These are phyloP conservation scores for Empidonax traillii DNA, from an alignment of 2,113 vertebrate genomes.

Conservation along the genomic window DNA sequence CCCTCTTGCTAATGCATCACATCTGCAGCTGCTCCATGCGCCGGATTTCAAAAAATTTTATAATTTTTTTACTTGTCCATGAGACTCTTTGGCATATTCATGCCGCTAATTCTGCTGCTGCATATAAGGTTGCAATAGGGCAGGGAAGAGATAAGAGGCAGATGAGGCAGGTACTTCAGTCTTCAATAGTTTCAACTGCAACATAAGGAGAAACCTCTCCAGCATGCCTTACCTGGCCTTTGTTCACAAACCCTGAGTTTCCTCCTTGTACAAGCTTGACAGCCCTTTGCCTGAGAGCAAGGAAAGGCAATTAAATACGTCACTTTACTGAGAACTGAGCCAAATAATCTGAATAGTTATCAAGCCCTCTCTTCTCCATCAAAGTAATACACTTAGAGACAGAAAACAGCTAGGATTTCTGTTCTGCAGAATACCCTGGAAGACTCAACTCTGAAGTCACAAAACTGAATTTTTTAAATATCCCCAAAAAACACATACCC, in stretches of 20 bases:
- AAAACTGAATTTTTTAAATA: background rate
- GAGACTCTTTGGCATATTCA: background rate
- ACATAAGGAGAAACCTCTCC: background rate
- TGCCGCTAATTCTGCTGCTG: background rate
- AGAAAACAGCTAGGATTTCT: background rate
- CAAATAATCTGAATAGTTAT: background rate
- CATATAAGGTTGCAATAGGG: background rate
- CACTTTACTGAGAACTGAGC: background rate
- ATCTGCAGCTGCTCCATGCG: background rate
- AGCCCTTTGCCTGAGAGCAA: background rate
- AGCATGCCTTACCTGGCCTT: background rate
- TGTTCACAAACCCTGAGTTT: background rate
- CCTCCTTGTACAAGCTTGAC: background rate
- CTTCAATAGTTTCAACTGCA: background rate
- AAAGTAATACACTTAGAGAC: background rate
- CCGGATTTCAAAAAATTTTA: background rate
- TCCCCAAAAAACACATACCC: background rate
- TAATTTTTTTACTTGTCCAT: background rate
- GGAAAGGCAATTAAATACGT: background rate
- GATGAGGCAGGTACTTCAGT: background rate
- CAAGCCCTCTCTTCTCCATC: background rate
- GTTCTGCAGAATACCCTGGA: background rate
- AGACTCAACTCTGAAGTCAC: background rate
- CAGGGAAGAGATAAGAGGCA: background rate
- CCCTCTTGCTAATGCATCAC: background rate